Percentiles rank a stretch among this genome's conserved stretches.
Conservation (phyloP, 2,797 vertebrate genomes). For the Bucorvus abyssinicus region DNA sequence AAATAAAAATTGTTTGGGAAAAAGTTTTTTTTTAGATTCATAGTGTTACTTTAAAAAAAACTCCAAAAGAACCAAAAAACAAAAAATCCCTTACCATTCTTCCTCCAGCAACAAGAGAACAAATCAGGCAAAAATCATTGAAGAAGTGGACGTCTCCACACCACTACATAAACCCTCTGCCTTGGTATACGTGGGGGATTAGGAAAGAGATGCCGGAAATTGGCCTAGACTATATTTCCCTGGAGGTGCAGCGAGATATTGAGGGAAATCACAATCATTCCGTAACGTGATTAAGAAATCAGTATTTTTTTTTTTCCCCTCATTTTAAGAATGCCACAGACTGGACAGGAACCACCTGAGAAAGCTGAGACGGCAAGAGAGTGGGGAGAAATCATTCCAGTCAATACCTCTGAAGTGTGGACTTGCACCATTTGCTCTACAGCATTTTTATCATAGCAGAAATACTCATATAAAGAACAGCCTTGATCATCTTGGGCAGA, state of each 20-base stretch:
- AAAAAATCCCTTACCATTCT: neutral
- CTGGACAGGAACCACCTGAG: neutral
- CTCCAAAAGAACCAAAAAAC: neutral
- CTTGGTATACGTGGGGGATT: constrained; percentile 29
- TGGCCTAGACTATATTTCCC: constrained; percentile 64
- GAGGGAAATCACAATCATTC: constrained; percentile 53
- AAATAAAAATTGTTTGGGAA: neutral
- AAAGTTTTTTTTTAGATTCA: neutral
- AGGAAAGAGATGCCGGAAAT: constrained; percentile 51
- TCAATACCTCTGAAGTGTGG: neutral
- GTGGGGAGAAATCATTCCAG: neutral
- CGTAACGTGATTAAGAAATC: constrained; percentile 51
- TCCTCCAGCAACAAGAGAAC: neutral
- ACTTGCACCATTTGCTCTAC: neutral
- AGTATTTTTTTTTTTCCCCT: neutral
- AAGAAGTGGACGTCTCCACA: constrained; percentile 13
- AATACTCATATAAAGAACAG: neutral
- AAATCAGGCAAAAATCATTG: constrained; percentile 7
- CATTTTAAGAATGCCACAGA: neutral
- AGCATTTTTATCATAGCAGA: neutral
- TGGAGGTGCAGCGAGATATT: constrained; percentile 17
- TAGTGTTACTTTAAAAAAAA: neutral
- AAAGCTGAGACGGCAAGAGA: constrained; percentile 1
- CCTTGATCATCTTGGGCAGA: neutral
- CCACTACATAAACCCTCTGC: constrained; percentile 22